Evolutionary conservation across 2,888 invertebrate species (phyloP), one percentile per base, ranked within the genome.

Genomic region (Notodonta dromedarius): DNA sequence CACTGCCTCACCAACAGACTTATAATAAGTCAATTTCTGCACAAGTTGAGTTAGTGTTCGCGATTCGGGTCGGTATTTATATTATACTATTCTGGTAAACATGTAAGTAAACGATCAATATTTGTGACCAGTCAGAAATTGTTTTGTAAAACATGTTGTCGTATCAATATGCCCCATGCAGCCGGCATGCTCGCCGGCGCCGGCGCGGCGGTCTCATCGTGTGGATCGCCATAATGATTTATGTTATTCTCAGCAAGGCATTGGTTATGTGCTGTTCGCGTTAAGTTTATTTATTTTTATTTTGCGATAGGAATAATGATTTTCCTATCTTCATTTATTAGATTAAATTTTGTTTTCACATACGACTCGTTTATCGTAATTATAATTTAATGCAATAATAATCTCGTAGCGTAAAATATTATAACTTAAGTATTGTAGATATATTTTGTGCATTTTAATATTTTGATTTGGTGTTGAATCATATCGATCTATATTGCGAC

Each of bases 401-500:
- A 79, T 80, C 74, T 76, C 63, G 58, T 73, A 79, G 71, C 60
- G 63, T 76, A 73, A 65, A 58, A 63, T 35, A 35, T 35, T 1
- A 35, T 35, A 35, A 35, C 7, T 67, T 64, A 73, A 56, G 65
- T 71, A 67, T 72, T 81, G 78, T 79, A 83, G 76, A 82, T 82
- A 80, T 82, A 77, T 79, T 80, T 80, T 75, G 76, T 80, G 84
- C 84, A 82, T 84, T 83, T 24, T 83, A 81, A 74, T 68, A 66
- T 70, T 70, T 74, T 79, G 69, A 69, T 72, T 80, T 79, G 68
- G 70, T 77, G 73, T 81, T 74, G 65, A 76, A 69, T 76, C 67
- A 71, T 74, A 76, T 75, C 69, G 74, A 80, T 74, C 56, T 71
- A 67, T 74, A 72, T 74, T 80, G 75, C 72, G 85, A 83, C 84